A percentile compares a stretch with the other conserved stretches of the same genome.
Evolutionary conservation across 1,140 invertebrate species (phyloP).

Genomic region (Pseudomyrmex pallidus): DNA sequence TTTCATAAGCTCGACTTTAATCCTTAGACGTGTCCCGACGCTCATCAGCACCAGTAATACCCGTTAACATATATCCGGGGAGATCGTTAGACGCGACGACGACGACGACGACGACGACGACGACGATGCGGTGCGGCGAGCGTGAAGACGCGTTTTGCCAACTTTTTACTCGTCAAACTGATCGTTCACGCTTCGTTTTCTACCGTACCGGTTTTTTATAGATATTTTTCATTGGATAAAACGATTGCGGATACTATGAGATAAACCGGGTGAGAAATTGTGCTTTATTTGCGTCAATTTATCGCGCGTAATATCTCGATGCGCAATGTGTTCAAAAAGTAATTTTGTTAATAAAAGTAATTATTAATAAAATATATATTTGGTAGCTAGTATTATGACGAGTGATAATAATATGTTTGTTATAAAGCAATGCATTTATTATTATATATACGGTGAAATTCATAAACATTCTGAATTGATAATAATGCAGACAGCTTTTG

Average conservation of each 20-base stretch:
- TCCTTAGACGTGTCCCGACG: constrained; percentile 69
- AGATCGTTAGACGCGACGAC: constrained; percentile 37
- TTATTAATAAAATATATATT: constrained; percentile 12
- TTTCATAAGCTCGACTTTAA: constrained; percentile 73
- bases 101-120: background rate
- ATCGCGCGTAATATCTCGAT: background rate
- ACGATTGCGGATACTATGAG: constrained; percentile 16
- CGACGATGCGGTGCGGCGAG: constrained; percentile 21
- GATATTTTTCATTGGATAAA: constrained; percentile 8
- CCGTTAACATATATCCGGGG: constrained; percentile 61
- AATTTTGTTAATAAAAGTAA: constrained; percentile 8
- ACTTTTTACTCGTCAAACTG: constrained; percentile 57
- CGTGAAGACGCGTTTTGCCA: constrained; percentile 60
- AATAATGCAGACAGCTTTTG: background rate
- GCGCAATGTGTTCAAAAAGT: background rate
- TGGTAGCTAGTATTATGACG: background rate
- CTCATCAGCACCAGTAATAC: constrained; percentile 66
- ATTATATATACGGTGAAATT: background rate
- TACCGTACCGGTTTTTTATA: background rate
- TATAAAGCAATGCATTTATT: background rate
- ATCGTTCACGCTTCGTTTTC: constrained; percentile 38
- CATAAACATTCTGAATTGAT: background rate
- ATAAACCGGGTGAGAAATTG: constrained; percentile 1
- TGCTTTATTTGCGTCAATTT: background rate
- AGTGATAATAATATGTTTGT: constrained; percentile 2